Conservation (phyloP, 2,888 invertebrate species). For the Drosophila imparisetae region DNA sequence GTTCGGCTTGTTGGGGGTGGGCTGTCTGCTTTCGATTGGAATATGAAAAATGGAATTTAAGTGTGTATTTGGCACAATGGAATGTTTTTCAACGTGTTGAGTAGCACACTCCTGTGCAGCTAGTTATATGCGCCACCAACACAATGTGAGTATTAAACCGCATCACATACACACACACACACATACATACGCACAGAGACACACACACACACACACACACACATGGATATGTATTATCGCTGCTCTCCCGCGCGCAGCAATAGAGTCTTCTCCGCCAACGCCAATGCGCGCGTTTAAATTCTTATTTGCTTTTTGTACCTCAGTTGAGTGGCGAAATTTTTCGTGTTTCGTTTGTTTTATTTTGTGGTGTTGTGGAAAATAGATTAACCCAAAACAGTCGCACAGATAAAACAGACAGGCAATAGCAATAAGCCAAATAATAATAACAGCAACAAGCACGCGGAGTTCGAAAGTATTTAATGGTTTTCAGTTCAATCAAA, state of each 20-base stretch:
- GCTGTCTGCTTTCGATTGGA: constrained; percentile 66
- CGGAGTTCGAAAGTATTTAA: constrained; percentile 17
- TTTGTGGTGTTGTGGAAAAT: constrained; percentile 58
- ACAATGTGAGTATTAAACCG: constrained; percentile 50
- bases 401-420: constrained; percentile 19
- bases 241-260: constrained; percentile 64
- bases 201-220: not conserved
- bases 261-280: constrained; percentile 56
- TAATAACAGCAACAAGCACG: constrained; percentile 14
- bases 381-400: constrained; percentile 32
- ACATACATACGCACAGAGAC: not conserved
- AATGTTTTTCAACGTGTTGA: constrained; percentile 72
- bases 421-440: constrained; percentile 22
- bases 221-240: constrained; percentile 34
- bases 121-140: constrained; percentile 43
- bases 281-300: constrained; percentile 75
- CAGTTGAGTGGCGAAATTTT: constrained; percentile 78
- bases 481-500: constrained; percentile 7
- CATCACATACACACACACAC: constrained; percentile 27
- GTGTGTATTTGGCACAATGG: constrained; percentile 82
- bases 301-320: constrained; percentile 78
- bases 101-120: constrained; percentile 64
- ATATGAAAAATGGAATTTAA: constrained; percentile 81
- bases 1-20: constrained; percentile 38
- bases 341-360: constrained; percentile 77